phyloP scores from a whole-genome alignment of 1,140 invertebrate genomes.

The Heliconius hermathena region DNA sequence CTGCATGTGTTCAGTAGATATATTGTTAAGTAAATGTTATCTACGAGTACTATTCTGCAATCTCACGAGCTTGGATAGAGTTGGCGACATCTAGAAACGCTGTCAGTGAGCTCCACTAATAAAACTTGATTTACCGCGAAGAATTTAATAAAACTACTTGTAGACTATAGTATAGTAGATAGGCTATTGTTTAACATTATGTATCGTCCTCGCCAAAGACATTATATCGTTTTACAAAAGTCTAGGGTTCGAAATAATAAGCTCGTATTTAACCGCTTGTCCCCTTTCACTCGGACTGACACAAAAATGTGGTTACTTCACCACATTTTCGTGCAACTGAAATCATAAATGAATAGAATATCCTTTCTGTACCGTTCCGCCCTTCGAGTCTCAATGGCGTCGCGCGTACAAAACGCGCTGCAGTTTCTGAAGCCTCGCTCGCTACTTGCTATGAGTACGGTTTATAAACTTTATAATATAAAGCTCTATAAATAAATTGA shows the following conservation, averaged over 20 bases:
- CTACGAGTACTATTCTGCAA: background rate
- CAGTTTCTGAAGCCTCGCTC: conserved; percentile 39
- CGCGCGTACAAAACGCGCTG: conserved; percentile 34
- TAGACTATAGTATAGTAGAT: background rate
- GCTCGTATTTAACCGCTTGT: background rate
- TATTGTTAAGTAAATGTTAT: conserved; percentile 11
- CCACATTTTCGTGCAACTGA: conserved; percentile 46
- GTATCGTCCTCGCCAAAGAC: background rate
- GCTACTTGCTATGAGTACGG: conserved; percentile 34
- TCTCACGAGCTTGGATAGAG: conserved; percentile 15
- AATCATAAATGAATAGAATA: conserved; percentile 59
- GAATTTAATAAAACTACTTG: background rate
- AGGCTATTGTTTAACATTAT: background rate
- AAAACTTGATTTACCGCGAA: background rate
- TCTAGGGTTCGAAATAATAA: background rate
- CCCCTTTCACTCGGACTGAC: background rate
- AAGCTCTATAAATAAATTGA: conserved; percentile 33
- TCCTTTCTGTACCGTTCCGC: conserved; percentile 44
- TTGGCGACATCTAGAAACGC: background rate
- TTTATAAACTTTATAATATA: conserved; percentile 34
- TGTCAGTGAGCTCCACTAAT: background rate
- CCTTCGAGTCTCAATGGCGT: conserved; percentile 50
- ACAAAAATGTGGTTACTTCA: conserved; percentile 21
- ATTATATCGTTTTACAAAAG: background rate
- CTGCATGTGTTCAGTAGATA: background rate